Base-by-base conservation (phyloP, 2,113 vertebrate genomes). In the Pollimyrus isidori region DNA sequence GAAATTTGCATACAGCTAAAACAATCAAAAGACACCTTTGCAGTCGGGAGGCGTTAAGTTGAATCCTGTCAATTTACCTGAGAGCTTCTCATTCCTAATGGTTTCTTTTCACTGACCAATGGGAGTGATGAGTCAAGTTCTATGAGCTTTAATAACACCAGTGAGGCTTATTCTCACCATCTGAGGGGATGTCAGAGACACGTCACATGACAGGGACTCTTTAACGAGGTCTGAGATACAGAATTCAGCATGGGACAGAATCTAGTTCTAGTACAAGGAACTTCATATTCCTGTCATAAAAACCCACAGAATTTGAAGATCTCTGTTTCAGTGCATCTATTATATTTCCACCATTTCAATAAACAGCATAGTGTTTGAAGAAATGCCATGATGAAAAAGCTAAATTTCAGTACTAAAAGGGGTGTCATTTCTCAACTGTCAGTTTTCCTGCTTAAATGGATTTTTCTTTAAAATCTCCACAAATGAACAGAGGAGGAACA, bases 61-160 rank as follows among this genome's bases (percentile, higher is more conserved):
- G 92, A 93, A 93, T 94, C 93, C 95, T 93, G 95, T 96, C 94
- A 94, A 92, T 93, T 93, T 94, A 95, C 93, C 94, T 93, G 91
- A 94, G 93, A 88, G 87, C 91, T 91, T 93, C 93, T 95, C 91
- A 92, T 94, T 90, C 84, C 91, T 88, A 92, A 92, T 90, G 87
- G 87, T 42, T 13, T 94, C 93, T 93, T 93, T 93, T 94, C 93
- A 92, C 94, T 87, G 73, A 93, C 91, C 83, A 69, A 91, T 83
- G 86, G 89, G 90, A 92, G 93, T 91, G 93, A 95, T 95, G 94
- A 95, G 94, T 95, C 94, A 94, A 91, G 89, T 90, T 95, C 95
- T 94, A 95, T 94, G 92, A 91, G 94, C 93, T 93, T 93, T 93
- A 92, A 92, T 92, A 92, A 93, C 91, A 91, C 94, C 87, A 30